Evolutionary conservation across 2,113 vertebrate species (phyloP).

Genomic region (Megalops atlanticus): DNA sequence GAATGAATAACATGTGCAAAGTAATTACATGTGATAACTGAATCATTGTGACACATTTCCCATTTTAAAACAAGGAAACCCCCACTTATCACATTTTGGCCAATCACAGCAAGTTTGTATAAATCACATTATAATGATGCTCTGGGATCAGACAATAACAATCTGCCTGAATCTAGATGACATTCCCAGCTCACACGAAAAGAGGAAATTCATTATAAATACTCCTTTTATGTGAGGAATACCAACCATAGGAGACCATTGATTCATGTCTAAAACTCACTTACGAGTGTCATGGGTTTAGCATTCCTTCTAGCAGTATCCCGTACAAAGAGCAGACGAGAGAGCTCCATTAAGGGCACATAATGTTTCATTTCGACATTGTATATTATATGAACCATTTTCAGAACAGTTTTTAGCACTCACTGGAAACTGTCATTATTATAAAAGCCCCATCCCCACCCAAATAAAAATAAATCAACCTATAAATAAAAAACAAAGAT

Average conservation of each 20-base stretch:
- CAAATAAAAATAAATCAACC: slow-evolving; percentile 34
- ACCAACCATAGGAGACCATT: not conserved
- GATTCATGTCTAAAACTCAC: not conserved
- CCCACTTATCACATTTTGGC: not conserved
- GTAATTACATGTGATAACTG: not conserved
- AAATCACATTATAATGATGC: not conserved
- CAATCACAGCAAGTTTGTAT: not conserved
- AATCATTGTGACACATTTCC: not conserved
- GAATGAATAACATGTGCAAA: not conserved
- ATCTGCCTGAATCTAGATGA: not conserved
- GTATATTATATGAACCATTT: not conserved
- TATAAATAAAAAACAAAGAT: slow-evolving; percentile 53
- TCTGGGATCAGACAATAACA: not conserved
- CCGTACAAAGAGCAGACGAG: not conserved
- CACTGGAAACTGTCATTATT: slow-evolving; percentile 19
- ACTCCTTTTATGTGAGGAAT: not conserved
- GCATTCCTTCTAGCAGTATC: not conserved
- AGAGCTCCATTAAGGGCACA: not conserved
- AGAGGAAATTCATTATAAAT: too few relatives aligned
- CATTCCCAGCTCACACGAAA: too few relatives aligned
- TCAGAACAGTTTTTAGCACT: not conserved
- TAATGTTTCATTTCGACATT: not conserved
- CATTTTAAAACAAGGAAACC: not conserved
- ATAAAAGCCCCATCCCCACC: slow-evolving; percentile 49
- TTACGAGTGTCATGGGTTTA: not conserved